Evolutionary conservation across 2,888 invertebrate species (phyloP).

Genomic region (Synanthedon myopaeformis): DNA sequence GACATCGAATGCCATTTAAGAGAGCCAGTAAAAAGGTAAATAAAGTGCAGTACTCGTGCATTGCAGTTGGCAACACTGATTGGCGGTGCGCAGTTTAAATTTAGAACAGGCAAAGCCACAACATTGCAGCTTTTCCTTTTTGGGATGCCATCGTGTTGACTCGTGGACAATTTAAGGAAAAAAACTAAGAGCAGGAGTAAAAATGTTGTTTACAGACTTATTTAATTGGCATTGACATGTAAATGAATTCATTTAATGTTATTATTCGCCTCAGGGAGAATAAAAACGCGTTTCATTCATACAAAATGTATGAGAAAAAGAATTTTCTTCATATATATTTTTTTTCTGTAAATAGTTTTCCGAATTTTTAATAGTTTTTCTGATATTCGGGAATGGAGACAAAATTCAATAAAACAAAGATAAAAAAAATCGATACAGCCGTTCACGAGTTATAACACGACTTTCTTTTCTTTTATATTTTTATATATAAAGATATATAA

Average conservation of each 20-base stretch:
- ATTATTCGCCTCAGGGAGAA: no score
- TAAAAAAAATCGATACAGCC: no score
- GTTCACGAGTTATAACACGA: no score
- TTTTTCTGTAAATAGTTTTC: no score
- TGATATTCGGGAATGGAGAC: no score
- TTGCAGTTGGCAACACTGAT: constrained; percentile 21
- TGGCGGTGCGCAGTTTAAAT: constrained; percentile 31
- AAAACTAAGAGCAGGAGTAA: neutral
- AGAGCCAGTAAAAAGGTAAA: constrained; percentile 13
- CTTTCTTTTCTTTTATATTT: no score
- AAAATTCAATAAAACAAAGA: no score
- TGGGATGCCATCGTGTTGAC: constrained; percentile 8
- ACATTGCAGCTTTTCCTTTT: constrained; percentile 27
- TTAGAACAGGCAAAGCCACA: constrained; percentile 25
- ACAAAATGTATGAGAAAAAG: no score
- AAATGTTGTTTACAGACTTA: neutral
- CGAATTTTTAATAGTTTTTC: no score
- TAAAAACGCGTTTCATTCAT: no score
- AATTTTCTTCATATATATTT: no score
- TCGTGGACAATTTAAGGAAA: neutral
- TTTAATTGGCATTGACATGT: neutral
- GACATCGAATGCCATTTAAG: constrained; percentile 13
- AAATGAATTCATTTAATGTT: neutral
- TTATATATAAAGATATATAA: no score
- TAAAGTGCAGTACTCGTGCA: constrained; percentile 7